Percentiles rank a stretch among this genome's conserved stretches.
Evolutionary conservation across 2,113 vertebrate species (phyloP).

Genomic region (Gavia stellata): DNA sequence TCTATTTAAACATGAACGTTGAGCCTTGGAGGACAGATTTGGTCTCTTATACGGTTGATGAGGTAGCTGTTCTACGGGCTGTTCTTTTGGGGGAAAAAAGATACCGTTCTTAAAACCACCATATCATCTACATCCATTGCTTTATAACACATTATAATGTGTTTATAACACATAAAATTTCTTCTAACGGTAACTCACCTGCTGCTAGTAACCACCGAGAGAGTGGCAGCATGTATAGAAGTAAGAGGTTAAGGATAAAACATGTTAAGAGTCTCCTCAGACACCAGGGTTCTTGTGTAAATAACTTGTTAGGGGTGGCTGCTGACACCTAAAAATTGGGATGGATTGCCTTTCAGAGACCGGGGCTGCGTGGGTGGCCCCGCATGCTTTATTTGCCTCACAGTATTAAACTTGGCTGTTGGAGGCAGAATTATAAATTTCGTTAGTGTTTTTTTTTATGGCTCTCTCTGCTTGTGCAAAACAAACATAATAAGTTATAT

Average conservation of each 20-base stretch:
- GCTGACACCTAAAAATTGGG: accelerated
- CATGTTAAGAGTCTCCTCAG: background rate
- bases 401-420: background rate
- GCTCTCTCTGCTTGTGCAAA: background rate
- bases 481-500: accelerated
- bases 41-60: background rate
- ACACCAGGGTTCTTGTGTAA: background rate
- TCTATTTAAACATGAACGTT: accelerated
- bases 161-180: accelerated
- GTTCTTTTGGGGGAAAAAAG: accelerated
- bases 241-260: background rate
- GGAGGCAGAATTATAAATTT: background rate
- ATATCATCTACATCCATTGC: accelerated
- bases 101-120: too few relatives aligned
- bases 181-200: too few relatives aligned
- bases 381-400: background rate
- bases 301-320: background rate
- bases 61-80: background rate
- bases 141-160: accelerated
- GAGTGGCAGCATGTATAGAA: accelerated
- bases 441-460: background rate
- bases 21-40: background rate
- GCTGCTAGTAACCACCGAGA: background rate
- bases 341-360: background rate
- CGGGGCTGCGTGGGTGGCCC: background rate